Base-by-base conservation (phyloP, 2,797 vertebrate genomes). In the Peromyscus nudipes region DNA sequence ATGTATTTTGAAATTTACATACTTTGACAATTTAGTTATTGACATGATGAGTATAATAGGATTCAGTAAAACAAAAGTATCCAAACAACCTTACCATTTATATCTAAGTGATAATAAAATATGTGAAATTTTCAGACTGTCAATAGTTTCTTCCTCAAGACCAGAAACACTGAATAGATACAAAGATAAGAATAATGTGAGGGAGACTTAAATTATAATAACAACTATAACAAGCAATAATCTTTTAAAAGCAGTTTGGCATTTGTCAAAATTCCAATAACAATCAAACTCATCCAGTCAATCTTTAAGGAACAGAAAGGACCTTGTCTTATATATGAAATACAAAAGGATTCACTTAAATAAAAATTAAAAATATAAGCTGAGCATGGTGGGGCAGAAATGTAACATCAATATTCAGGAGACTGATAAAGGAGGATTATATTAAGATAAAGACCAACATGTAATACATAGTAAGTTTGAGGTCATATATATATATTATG, bases 311-410 rank as follows among this genome's bases (percentile, higher is more conserved):
- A 52, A 2, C 25, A 40, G 23, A 82, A 37, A 25, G 49, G 4
- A 57, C 4, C 46, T 34, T 23, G 23, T 23, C 10, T 25, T 57
- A n/a, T 0, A 14, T 62, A n/a, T 27, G 3, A 62, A 21, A 60
- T 37, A 27, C 3, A 14, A 82, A 11, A 40, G 2, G 3, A 62
- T 9, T 40, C 12, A 60, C 13, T 40, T 82, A 37, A 82, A 14
- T 40, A 82, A 62, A 13, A 62, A 40, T 4, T 40, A 40, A 6
- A 82, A 62, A 55, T 34, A 3, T 55, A 52, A 37, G 19, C 12
- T n/a, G 9, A 13, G 0, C 25, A 37, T 60, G n/a, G 55, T 40
- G 13, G 1, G 37, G 2, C 10, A 14, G 3, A 55, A 6, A 13
- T 40, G 1, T 40, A 80, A n/a, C 52, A 34, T 34, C 34, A 81